A percentile compares a stretch with the other conserved stretches of the same genome.
These are phyloP conservation scores for Drosophila pachea DNA, from an alignment of 1,140 invertebrate genomes.

Conservation along the genomic window DNA sequence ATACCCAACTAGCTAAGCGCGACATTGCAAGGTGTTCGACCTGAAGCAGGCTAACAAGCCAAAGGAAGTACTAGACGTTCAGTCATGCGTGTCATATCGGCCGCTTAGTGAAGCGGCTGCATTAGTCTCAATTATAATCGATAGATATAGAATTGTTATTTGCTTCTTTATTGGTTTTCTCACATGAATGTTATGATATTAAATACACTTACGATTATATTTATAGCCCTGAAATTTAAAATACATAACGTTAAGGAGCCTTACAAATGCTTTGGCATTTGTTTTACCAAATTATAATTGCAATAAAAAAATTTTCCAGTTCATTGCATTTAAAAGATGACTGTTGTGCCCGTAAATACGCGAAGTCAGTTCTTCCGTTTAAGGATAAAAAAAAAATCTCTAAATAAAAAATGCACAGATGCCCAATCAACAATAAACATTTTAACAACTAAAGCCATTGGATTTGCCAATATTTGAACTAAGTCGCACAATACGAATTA, in stretches of 20 bases:
- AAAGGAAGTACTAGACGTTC: background rate
- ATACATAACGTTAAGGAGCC: conserved; percentile 20
- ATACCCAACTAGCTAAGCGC: background rate
- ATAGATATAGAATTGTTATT: too few relatives aligned
- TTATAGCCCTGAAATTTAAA: conserved; percentile 21
- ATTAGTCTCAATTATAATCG: background rate
- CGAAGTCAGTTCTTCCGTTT: conserved; percentile 5
- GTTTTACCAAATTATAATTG: conserved; percentile 11
- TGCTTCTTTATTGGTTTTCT: background rate
- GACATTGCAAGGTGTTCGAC: conserved; percentile 1
- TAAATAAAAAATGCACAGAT: conserved; percentile 24
- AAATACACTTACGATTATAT: conserved; percentile 32
- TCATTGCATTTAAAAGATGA: background rate
- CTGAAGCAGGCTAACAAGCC: background rate
- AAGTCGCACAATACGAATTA: background rate
- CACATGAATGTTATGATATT: background rate
- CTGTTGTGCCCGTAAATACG: background rate
- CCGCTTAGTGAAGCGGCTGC: background rate
- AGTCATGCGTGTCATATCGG: background rate
- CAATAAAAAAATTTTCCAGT: conserved; percentile 10
- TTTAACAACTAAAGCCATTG: conserved; percentile 24
- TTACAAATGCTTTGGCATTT: conserved; percentile 17
- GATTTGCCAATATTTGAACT: conserved; percentile 15
- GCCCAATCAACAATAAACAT: conserved; percentile 30
- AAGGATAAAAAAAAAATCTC: conserved; percentile 2